Evolutionary conservation across 2,113 vertebrate species (phyloP).

Genomic region (Strigops habroptila): DNA sequence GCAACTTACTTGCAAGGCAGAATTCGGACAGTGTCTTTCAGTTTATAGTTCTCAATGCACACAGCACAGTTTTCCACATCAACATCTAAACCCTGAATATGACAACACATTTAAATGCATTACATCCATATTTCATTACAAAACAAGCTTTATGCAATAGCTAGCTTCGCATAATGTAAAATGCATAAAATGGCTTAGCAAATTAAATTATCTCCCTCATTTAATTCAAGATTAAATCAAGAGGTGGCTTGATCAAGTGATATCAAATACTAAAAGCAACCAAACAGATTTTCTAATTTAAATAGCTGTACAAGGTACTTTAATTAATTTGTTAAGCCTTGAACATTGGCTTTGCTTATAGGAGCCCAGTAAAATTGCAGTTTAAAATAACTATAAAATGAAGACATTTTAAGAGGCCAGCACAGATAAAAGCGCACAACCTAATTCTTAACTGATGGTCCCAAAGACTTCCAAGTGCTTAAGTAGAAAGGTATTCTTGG

Average conservation of each 20-base stretch:
- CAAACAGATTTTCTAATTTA: not conserved
- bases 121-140: not conserved
- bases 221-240: not conserved
- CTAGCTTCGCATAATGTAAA: not conserved
- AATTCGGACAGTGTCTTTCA: slow-evolving; percentile 79
- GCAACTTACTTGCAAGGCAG: slow-evolving; percentile 82
- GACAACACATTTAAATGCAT: slow-evolving; percentile 7
- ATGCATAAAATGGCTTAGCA: not conserved
- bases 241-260: not conserved
- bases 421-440: not conserved
- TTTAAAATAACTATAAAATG: not conserved
- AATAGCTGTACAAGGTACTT: not conserved
- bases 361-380: not conserved
- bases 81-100: slow-evolving; percentile 73
- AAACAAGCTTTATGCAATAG: not conserved
- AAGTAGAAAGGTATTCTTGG: not conserved
- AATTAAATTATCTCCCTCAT: not conserved
- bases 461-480: not conserved
- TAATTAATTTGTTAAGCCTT: not conserved
- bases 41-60: slow-evolving; percentile 83
- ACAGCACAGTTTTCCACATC: slow-evolving; percentile 83
- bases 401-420: not conserved
- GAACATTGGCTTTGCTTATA: not conserved
- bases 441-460: not conserved
- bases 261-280: not conserved